These are phyloP conservation scores for Aurelia coerulea DNA, from an alignment of 30 jellyfish, hydroid and myxozoan species.

Conservation along the genomic window DNA sequence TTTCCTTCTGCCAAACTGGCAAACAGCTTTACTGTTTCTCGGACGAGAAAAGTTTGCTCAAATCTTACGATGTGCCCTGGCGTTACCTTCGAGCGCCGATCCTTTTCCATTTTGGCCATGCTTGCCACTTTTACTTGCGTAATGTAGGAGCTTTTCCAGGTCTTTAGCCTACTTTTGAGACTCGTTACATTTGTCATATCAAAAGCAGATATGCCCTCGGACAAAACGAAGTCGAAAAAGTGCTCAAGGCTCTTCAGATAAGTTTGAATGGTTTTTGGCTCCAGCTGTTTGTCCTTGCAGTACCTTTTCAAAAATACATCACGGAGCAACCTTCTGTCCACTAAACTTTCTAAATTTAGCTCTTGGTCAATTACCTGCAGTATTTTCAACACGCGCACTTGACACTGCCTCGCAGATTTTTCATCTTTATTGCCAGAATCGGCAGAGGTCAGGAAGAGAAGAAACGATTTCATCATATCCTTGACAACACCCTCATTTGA, in stretches of 20 bases:
- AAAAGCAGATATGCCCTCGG: conserved; percentile 26
- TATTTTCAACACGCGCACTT: conserved; percentile 18
- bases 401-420: conserved; percentile 24
- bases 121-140: conserved; percentile 40
- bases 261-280: conserved; percentile 17
- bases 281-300: conserved; percentile 19
- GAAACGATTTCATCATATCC: conserved; percentile 12
- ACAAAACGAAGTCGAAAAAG: conserved; percentile 13
- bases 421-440: conserved; percentile 33
- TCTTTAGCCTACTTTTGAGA: conserved; percentile 29
- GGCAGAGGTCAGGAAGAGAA: conserved; percentile 14
- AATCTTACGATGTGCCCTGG: conserved; percentile 26
- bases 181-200: conserved; percentile 15
- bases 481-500: not conserved
- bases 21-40: conserved; percentile 36
- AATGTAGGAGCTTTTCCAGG: conserved; percentile 44
- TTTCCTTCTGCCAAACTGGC: conserved; percentile 24
- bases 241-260: conserved; percentile 10
- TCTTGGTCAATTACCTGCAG: conserved; percentile 10
- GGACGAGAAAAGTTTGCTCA: conserved; percentile 20
- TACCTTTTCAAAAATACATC: conserved; percentile 23
- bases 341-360: not conserved
- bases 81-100: conserved; percentile 36
- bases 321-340: conserved; percentile 12
- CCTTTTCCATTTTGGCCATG: conserved; percentile 57